These are phyloP conservation scores for Aquatica leii DNA, from an alignment of 2,888 invertebrate genomes.

Conservation along the genomic window DNA sequence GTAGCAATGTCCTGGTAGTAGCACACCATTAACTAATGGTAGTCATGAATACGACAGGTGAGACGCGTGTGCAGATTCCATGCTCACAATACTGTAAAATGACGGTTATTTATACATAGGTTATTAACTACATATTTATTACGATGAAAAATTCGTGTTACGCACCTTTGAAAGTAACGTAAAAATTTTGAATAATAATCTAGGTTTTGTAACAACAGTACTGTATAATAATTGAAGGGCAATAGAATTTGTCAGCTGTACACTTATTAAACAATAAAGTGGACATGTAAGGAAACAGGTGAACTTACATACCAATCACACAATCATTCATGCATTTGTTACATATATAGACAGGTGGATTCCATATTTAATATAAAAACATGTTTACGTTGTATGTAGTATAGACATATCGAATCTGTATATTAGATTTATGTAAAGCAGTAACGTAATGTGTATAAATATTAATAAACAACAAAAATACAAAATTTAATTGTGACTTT, in stretches of 20 bases:
- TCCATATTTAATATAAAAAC: slow-evolving; percentile 22
- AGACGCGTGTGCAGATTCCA: slow-evolving; percentile 41
- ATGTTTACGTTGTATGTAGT: too few relatives aligned
- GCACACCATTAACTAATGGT: slow-evolving; percentile 31
- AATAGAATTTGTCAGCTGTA: slow-evolving; percentile 12
- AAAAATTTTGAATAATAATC: too few relatives aligned
- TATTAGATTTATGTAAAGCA: too few relatives aligned
- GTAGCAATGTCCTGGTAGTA: slow-evolving; percentile 29
- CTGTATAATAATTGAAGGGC: not conserved
- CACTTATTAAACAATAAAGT: slow-evolving; percentile 12
- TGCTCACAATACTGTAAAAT: slow-evolving; percentile 38
- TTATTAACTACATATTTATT: slow-evolving; percentile 14
- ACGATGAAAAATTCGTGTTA: too few relatives aligned
- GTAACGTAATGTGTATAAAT: too few relatives aligned
- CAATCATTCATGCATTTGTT: slow-evolving; percentile 26
- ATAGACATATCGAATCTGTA: too few relatives aligned
- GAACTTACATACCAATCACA: slow-evolving; percentile 20
- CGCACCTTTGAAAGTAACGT: too few relatives aligned
- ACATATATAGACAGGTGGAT: slow-evolving; percentile 27
- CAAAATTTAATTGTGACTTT: too few relatives aligned
- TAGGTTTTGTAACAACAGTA: too few relatives aligned
- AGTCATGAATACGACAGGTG: slow-evolving; percentile 37
- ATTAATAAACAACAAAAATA: too few relatives aligned
- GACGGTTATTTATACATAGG: slow-evolving; percentile 39
- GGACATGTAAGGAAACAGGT: slow-evolving; percentile 28